phyloP scores from a whole-genome alignment of 2,797 vertebrate species.

The Pteronotus mesoamericanus region DNA sequence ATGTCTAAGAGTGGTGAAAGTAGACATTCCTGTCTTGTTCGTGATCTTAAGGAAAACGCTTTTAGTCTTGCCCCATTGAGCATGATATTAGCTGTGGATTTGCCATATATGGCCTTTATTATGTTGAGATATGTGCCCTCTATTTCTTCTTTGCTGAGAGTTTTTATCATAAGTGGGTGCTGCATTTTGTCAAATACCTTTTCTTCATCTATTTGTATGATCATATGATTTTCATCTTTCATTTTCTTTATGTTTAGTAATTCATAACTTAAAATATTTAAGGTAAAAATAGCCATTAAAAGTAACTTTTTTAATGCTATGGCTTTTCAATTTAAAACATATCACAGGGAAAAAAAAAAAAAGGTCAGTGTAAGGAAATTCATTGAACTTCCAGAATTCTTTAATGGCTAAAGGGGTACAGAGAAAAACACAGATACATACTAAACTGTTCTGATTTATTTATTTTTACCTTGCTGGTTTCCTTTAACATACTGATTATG shows the following conservation, averaged over 20 bases:
- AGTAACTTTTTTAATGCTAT: not conserved
- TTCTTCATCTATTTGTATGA: not conserved
- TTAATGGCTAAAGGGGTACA: not conserved
- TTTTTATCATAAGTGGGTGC: not conserved
- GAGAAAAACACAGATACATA: not conserved
- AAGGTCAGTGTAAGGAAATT: not conserved
- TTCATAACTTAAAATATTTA: not conserved
- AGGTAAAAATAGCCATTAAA: not conserved
- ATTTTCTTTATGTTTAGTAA: not conserved
- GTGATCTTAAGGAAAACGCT: not conserved
- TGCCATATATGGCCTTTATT: not conserved
- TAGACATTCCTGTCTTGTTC: not conserved
- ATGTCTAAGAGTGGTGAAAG: not conserved
- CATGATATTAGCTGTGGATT: not conserved
- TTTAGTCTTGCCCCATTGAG: not conserved
- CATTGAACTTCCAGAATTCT: not conserved
- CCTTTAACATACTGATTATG: not conserved
- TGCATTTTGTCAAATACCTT: not conserved
- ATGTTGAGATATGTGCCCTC: not conserved
- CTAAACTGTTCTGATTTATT: not conserved
- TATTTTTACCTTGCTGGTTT: not conserved
- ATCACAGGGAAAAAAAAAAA: not conserved
- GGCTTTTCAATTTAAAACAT: not conserved
- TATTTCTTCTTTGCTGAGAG: not conserved
- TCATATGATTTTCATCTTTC: not conserved